These are phyloP conservation scores for Eudemis profundana DNA, from an alignment of 2,888 invertebrate species.

Conservation along the genomic window DNA sequence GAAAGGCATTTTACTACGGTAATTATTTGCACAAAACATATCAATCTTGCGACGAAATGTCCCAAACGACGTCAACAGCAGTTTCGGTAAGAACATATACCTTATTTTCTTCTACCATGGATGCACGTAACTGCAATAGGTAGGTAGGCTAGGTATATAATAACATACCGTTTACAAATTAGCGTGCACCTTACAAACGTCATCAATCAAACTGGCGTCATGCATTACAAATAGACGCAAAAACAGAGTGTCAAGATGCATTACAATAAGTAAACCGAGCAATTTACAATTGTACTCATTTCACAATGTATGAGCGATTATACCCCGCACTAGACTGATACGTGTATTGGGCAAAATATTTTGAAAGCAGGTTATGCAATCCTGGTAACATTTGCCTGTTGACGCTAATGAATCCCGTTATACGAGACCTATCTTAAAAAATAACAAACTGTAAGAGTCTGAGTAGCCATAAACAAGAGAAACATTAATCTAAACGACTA, in stretches of 20 bases:
- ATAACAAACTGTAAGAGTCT: background rate
- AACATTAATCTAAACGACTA: constrained; percentile 15
- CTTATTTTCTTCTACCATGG: too few species aligned
- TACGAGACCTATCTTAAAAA: background rate
- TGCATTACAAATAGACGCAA: background rate
- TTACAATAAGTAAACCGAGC: constrained; percentile 43
- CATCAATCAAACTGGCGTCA: background rate
- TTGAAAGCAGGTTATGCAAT: constrained; percentile 69
- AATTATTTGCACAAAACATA: too few species aligned
- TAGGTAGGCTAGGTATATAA: too few species aligned
- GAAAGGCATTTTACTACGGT: too few species aligned
- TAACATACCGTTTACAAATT: too few species aligned
- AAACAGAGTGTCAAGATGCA: constrained; percentile 22
- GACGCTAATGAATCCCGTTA: constrained; percentile 52
- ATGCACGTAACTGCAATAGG: too few species aligned
- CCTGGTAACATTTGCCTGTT: constrained; percentile 55
- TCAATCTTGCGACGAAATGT: too few species aligned
- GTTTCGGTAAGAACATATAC: too few species aligned
- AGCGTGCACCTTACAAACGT: background rate
- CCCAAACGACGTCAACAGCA: too few species aligned
- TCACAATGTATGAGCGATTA: constrained; percentile 63
- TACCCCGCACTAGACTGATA: constrained; percentile 56
- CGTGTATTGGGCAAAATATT: constrained; percentile 68
- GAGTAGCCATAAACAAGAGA: constrained; percentile 13
- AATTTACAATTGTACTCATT: constrained; percentile 64